These are phyloP conservation scores for Anniella stebbinsi DNA, from an alignment of 2,797 vertebrate species.

Conservation along the genomic window DNA sequence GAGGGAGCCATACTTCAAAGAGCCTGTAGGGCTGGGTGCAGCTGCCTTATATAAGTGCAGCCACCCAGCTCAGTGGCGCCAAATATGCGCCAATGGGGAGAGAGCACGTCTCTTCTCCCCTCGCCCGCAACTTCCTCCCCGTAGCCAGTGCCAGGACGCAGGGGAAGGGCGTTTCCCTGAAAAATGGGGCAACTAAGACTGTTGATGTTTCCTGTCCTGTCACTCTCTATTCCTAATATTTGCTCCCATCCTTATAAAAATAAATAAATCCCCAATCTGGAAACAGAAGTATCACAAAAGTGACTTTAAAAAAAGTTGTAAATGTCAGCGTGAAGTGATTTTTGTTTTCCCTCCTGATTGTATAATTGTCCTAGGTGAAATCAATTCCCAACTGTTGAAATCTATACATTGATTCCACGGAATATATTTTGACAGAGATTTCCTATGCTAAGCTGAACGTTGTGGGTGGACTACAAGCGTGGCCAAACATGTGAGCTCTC, in stretches of 20 bases:
- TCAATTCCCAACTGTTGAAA: background rate
- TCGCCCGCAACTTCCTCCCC: too few relatives aligned
- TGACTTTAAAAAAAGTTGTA: too few relatives aligned
- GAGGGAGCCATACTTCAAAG: too few relatives aligned
- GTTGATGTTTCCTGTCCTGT: background rate
- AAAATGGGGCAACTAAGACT: background rate
- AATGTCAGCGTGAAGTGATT: background rate
- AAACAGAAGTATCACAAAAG: background rate
- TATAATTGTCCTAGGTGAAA: background rate
- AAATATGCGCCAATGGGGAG: too few relatives aligned
- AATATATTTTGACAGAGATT: background rate
- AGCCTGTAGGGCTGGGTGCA: too few relatives aligned
- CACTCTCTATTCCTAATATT: background rate
- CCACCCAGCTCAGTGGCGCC: too few relatives aligned
- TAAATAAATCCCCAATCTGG: too few relatives aligned
- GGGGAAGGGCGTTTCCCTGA: too few relatives aligned
- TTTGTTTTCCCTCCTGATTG: too few relatives aligned
- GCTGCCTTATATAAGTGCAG: too few relatives aligned
- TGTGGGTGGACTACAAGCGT: background rate
- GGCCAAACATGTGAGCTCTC: background rate
- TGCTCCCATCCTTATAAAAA: background rate
- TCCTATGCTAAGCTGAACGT: background rate
- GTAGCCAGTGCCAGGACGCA: too few relatives aligned
- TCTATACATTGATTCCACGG: background rate
- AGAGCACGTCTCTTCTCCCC: too few relatives aligned